Conservation (phyloP, 2,888 invertebrate genomes). For the Heliconius hortense region DNA sequence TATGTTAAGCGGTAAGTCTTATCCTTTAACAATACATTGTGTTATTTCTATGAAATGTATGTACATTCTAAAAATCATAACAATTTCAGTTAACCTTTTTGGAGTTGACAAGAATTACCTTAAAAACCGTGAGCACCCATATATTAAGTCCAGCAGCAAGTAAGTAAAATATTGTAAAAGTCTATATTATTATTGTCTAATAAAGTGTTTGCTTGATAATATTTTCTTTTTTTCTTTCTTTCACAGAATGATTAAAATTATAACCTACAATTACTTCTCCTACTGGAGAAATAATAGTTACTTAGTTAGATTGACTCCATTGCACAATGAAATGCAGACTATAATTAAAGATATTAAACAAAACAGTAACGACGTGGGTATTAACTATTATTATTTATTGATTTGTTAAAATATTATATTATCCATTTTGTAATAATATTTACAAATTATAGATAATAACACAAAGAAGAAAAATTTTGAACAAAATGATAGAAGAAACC, state of each 20-base stretch:
- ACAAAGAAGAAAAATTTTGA: slow-evolving; percentile 45
- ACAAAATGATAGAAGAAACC: slow-evolving; percentile 45
- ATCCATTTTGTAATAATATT: background rate
- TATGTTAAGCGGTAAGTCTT: slow-evolving; percentile 49
- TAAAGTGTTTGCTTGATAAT: background rate
- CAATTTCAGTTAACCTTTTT: slow-evolving; percentile 49
- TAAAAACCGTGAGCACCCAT: slow-evolving; percentile 48
- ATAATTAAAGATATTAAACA: slow-evolving; percentile 46
- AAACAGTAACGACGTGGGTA: slow-evolving; percentile 46
- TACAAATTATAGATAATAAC: slow-evolving; percentile 45
- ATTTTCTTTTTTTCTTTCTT: slow-evolving; percentile 22
- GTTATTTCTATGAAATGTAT: background rate
- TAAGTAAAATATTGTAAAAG: slow-evolving; percentile 35
- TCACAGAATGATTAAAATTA: slow-evolving; percentile 47
- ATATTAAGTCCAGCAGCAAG: slow-evolving; percentile 48
- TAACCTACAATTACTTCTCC: slow-evolving; percentile 51
- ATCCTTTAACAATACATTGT: background rate
- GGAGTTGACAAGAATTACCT: slow-evolving; percentile 49
- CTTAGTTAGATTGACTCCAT: slow-evolving; percentile 47
- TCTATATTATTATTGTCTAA: too few species aligned
- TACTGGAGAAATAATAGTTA: slow-evolving; percentile 52
- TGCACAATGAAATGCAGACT: slow-evolving; percentile 49
- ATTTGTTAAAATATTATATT: background rate
- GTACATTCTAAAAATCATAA: background rate
- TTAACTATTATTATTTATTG: background rate